Evolutionary conservation across 2,113 vertebrate species (phyloP).

Genomic region (Leptobrachium leishanense): DNA sequence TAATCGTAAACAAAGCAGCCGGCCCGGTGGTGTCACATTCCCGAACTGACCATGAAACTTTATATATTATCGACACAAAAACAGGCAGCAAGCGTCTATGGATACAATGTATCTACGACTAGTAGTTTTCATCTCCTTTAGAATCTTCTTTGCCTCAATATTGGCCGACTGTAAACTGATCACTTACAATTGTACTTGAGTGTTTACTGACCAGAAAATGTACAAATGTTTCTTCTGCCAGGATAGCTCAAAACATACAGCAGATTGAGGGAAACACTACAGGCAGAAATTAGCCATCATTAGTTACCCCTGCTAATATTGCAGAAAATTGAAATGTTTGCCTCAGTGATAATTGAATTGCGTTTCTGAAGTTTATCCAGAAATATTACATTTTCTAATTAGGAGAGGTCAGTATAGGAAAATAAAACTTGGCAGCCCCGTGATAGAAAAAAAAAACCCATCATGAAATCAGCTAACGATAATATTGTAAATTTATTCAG

Average conservation of each 20-base stretch:
- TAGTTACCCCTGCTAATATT: constrained; percentile 76
- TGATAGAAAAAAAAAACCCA: too few species aligned
- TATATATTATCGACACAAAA: not conserved
- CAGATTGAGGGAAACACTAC: constrained; percentile 75
- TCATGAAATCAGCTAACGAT: too few species aligned
- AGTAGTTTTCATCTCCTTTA: constrained; percentile 53
- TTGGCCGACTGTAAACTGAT: constrained; percentile 71
- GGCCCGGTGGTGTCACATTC: constrained; percentile 2
- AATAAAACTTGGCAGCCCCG: too few species aligned
- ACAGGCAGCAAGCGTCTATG: not conserved
- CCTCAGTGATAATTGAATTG: constrained; percentile 75
- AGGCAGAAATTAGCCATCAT: constrained; percentile 78
- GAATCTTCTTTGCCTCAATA: constrained; percentile 65
- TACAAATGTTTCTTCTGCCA: constrained; percentile 72
- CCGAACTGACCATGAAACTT: not conserved
- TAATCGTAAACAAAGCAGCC: constrained; percentile 6
- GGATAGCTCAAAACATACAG: constrained; percentile 68
- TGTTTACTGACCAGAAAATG: constrained; percentile 87
- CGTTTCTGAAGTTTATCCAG: constrained; percentile 69
- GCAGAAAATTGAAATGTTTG: constrained; percentile 75
- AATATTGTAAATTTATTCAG: too few species aligned
- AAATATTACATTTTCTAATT: constrained; percentile 57
- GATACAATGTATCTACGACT: not conserved
- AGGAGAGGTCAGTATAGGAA: constrained; percentile 48
- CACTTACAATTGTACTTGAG: constrained; percentile 73